These are phyloP conservation scores for Chaetorhynchus papuensis DNA, from an alignment of 2,113 vertebrate genomes.

Conservation along the genomic window DNA sequence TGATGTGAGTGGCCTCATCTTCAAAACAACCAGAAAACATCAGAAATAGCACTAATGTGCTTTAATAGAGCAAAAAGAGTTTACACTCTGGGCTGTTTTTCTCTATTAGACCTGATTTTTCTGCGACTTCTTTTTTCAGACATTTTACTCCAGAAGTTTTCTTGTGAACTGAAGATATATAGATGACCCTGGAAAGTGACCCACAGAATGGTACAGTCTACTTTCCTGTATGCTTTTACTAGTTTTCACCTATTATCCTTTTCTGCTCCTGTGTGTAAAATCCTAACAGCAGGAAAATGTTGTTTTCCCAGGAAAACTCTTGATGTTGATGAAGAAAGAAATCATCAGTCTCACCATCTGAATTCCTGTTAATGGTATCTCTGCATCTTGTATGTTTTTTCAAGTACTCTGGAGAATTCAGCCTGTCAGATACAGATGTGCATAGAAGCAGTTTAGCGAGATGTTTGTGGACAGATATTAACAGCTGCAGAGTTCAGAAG, in stretches of 20 bases:
- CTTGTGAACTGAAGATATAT: background rate
- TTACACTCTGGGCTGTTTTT: background rate
- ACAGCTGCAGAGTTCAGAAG: constrained; percentile 29
- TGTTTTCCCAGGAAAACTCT: background rate
- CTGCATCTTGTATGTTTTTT: background rate
- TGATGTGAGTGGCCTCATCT: background rate
- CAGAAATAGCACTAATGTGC: background rate
- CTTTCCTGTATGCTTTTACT: background rate
- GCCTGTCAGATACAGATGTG: background rate
- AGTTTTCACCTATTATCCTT: background rate
- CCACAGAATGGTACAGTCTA: background rate
- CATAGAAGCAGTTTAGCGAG: background rate
- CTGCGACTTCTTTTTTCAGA: background rate
- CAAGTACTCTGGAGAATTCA: background rate
- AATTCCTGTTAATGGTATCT: background rate
- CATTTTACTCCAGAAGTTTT: background rate
- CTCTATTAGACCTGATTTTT: background rate
- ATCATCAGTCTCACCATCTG: background rate
- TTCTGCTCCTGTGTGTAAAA: background rate
- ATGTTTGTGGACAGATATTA: background rate
- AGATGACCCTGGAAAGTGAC: background rate
- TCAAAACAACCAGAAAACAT: background rate
- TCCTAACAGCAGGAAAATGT: background rate
- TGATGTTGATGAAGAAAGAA: background rate
- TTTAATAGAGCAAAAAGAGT: background rate